Evolutionary conservation across 2,113 vertebrate genomes (phyloP).

Genomic region (Xenus cinereus): DNA sequence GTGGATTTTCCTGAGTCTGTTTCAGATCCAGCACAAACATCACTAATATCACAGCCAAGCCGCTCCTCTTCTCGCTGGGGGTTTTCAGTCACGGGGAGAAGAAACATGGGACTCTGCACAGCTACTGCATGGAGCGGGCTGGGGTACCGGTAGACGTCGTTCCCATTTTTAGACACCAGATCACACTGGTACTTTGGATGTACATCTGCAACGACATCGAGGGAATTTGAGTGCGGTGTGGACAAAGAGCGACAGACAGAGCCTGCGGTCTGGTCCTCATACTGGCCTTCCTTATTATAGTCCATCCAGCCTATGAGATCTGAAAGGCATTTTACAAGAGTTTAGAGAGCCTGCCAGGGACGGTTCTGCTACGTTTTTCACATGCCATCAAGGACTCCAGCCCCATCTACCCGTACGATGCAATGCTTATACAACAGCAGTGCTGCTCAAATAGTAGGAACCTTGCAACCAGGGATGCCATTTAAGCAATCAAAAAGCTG

Average conservation of each 20-base stretch:
- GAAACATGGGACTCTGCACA: constrained; percentile 87
- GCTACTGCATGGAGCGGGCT: constrained; percentile 90
- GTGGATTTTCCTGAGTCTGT: constrained; percentile 66
- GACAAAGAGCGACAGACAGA: constrained; percentile 76
- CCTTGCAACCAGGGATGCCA: neutral
- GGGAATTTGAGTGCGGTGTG: constrained; percentile 78
- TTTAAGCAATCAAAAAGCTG: neutral
- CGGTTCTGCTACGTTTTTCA: neutral
- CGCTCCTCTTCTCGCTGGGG: constrained; percentile 77
- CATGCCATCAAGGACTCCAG: neutral
- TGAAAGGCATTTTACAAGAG: constrained; percentile 74
- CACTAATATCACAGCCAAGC: constrained; percentile 35
- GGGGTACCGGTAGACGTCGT: constrained; percentile 87
- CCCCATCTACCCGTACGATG: neutral
- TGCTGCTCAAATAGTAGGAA: neutral
- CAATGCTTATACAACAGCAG: neutral
- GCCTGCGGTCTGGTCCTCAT: constrained; percentile 75
- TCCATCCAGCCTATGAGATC: constrained; percentile 85
- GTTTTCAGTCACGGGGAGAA: constrained; percentile 77
- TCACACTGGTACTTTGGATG: constrained; percentile 88
- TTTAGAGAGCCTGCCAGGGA: constrained; percentile 53
- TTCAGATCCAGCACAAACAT: constrained; percentile 59
- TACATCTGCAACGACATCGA: constrained; percentile 79
- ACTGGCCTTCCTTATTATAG: constrained; percentile 77
- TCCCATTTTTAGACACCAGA: constrained; percentile 86